Evolutionary conservation across 2,888 invertebrate species (phyloP), one percentile per base, ranked within the genome.

Genomic region (Athalia circularis): DNA sequence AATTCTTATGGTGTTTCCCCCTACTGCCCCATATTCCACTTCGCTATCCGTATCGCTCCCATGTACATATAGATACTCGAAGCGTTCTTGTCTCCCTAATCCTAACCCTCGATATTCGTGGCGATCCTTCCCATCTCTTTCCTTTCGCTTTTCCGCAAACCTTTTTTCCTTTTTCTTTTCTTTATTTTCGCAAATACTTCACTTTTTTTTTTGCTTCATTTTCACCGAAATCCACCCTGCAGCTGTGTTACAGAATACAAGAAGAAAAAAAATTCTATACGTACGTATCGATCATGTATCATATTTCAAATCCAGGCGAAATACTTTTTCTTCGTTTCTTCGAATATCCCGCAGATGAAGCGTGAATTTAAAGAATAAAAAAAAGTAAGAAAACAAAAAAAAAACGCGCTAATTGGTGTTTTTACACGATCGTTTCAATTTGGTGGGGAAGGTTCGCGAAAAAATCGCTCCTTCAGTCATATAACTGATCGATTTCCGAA

Each of bases 1-100:
- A 75, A 75, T 75, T 75, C 74, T 75, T 75, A 75, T 75, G 48
- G 62, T 50, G 74, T 75, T 72, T 61, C 72, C 29, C 48, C 72
- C 43, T 57, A 13, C 59, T 15, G 45, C 59, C 29, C 45, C 6
- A 7, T 52, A 13, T 29, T 29, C 29, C 29, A 29, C n/a, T 50
- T 5, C 13, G 13, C 57, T 9, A 9, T 43, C 8, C 8, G 7
- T n/a, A 43, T 54, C 43, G 4, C 65, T 45, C 45, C n/a, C 45
- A n/a, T 43, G 3, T 59, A 43, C 15, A 5, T 45, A 52, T 11
- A 7, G 52, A 52, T 52, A 52, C 11, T 52, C 11, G 8, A 7
- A 52, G 52, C 52, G 52, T 9, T 11, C 52, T 7, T 29, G 29
- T 29, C 29, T 29, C 29, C 29, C 29, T 29, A 29, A 29, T 29